phyloP scores from a whole-genome alignment of 2,888 invertebrate species.

The Choreutis nemorana region DNA sequence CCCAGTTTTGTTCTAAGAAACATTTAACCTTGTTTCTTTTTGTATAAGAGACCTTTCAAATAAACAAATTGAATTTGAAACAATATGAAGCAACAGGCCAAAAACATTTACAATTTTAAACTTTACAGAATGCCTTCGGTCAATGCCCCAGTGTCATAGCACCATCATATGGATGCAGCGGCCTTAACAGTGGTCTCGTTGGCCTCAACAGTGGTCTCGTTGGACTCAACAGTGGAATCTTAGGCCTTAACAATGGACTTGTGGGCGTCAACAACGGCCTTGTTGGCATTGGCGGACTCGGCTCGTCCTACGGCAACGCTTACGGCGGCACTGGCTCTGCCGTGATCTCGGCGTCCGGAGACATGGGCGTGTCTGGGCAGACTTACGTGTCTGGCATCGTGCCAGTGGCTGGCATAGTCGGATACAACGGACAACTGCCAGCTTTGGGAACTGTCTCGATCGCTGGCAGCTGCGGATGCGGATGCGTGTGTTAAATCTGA shows the following conservation, averaged over 20 bases:
- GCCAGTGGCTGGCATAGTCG: constrained; percentile 25
- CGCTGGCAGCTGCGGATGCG: constrained; percentile 8
- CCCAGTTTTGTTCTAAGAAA: too few relatives aligned
- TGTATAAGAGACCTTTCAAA: too few relatives aligned
- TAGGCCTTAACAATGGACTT: background rate
- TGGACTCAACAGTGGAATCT: background rate
- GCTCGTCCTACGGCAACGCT: constrained; percentile 18
- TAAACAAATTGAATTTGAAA: too few relatives aligned
- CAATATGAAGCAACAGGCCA: too few relatives aligned
- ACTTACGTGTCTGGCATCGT: constrained; percentile 22
- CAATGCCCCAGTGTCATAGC: too few relatives aligned
- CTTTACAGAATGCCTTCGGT: background rate
- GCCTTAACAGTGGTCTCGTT: background rate
- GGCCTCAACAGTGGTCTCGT: background rate
- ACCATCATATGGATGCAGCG: too few relatives aligned
- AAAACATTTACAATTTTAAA: too few relatives aligned
- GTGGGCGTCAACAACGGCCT: constrained; percentile 3
- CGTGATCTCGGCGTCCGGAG: constrained; percentile 10
- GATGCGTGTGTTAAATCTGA: constrained; percentile 6
- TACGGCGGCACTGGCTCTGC: constrained; percentile 7
- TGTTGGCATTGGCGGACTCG: constrained; percentile 17
- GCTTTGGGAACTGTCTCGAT: constrained; percentile 17
- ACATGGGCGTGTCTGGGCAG: constrained; percentile 18
- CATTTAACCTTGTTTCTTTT: too few relatives aligned
- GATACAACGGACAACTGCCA: constrained; percentile 19